Base-by-base conservation (phyloP, 2,888 invertebrate species). In the Tipula unca region DNA sequence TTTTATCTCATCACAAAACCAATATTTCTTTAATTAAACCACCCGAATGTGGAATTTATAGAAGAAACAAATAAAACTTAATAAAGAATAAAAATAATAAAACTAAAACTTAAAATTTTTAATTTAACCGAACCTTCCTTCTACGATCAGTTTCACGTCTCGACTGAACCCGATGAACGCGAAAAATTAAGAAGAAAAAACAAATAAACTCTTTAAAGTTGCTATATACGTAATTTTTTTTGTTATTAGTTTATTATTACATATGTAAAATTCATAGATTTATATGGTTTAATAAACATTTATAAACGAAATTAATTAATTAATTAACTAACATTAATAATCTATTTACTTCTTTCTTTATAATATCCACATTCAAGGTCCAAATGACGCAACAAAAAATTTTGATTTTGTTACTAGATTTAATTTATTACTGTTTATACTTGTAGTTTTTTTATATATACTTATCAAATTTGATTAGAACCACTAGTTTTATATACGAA, bases 361-460 rank as follows among this genome's bases (percentile, higher is more conserved):
- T 42, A n/a, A 39, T 36, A 29, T 25, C 29, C 20, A 13, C 48
- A 42, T 85, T 85, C 85, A 85, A 85, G 85, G 85, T 85, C 42
- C 48, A 42, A n/a, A 85, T 85, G 85, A 85, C 85, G 85, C 85
- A 85, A 85, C 42, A 85, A 42, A 85, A 85, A 42, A 10, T 32
- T 83, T 83, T 4, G 6, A 32, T 83, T 83, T 83, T 83, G 5
- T 13, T 39, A 10, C 13, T 39, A 39, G 39, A 17, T 25, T 69
- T 25, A 8, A 25, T 48, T 48, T 48, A 25, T 10, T 20, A 25
- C 25, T 25, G 25, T 25, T 69, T 6, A 1, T 69, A 69, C 25
- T 25, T n/a, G 25, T 25, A 69, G 20, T 69, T 69, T 69, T 54
- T 54, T 10, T 25, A 25, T 14, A 69, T 69, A 69, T 69, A 69